A percentile compares a stretch with the other conserved stretches of the same genome.
Evolutionary conservation across 1,140 invertebrate genomes (phyloP).

Genomic region (Lucilia sericata): DNA sequence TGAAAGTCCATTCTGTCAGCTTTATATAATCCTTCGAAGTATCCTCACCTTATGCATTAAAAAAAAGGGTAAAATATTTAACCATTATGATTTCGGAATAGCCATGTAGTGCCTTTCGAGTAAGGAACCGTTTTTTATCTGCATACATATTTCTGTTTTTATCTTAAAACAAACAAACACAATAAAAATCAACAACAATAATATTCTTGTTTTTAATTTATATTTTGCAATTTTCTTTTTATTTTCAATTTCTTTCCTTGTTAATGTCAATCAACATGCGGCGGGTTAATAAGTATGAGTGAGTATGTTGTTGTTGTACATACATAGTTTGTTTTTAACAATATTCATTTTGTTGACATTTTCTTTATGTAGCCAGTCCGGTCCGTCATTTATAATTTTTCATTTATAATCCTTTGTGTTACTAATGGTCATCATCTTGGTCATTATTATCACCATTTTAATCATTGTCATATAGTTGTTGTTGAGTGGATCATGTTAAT

Average conservation of each 20-base stretch:
- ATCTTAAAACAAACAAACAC: too few relatives aligned
- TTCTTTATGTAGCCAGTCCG: neutral
- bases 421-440: neutral
- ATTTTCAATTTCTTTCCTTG: conserved; percentile 8
- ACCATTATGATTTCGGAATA: too few relatives aligned
- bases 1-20: too few relatives aligned
- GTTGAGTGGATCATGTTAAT: neutral
- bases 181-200: neutral
- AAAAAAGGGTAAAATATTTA: too few relatives aligned
- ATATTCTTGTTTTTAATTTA: neutral
- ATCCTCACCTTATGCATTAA: too few relatives aligned
- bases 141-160: too few relatives aligned
- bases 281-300: neutral
- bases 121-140: neutral
- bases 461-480: neutral
- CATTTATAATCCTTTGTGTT: conserved; percentile 7
- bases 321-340: neutral
- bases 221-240: conserved; percentile 10
- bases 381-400: conserved; percentile 7
- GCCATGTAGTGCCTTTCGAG: neutral
- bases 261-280: conserved; percentile 12
- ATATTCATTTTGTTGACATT: neutral
- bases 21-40: too few relatives aligned
- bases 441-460: neutral
- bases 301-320: neutral